phyloP scores from a whole-genome alignment of 2,797 vertebrate species.

The Rhinella marina region DNA sequence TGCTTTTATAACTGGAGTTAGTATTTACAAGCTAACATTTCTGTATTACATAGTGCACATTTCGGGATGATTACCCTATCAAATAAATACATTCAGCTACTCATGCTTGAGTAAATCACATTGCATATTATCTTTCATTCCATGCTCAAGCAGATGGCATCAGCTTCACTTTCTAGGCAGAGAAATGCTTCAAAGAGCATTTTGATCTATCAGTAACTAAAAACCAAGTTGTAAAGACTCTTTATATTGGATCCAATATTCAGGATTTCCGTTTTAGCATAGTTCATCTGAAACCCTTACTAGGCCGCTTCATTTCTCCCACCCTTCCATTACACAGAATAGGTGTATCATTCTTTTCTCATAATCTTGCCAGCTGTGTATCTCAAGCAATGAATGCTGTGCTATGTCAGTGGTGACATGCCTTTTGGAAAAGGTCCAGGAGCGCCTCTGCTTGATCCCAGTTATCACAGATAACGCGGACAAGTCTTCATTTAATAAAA shows the following conservation, averaged over 20 bases:
- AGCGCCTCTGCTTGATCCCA: conserved; percentile 6
- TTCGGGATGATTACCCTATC: background rate
- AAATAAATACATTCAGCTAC: conserved; percentile 30
- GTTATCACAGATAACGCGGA: conserved; percentile 21
- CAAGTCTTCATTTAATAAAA: conserved; percentile 22
- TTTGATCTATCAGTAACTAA: conserved; percentile 58
- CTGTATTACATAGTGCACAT: background rate
- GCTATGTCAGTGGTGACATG: conserved; percentile 42
- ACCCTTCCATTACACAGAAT: conserved; percentile 37
- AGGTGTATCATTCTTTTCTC: conserved; percentile 48
- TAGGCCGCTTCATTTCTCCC: conserved; percentile 42
- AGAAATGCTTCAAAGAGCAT: conserved; percentile 55
- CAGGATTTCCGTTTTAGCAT: conserved; percentile 54
- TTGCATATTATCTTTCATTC: conserved; percentile 51
- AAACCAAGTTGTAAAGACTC: conserved; percentile 52
- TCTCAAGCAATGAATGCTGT: conserved; percentile 21
- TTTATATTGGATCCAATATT: conserved; percentile 55
- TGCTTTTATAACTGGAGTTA: background rate
- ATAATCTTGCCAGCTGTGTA: conserved; percentile 47
- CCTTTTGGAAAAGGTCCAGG: conserved; percentile 31
- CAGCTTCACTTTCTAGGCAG: conserved; percentile 37
- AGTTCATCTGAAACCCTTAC: conserved; percentile 57
- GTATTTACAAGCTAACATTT: background rate
- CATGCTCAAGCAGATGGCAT: conserved; percentile 51
- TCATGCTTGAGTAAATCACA: conserved; percentile 37